Evolutionary conservation across 2,113 vertebrate genomes (phyloP), one percentile per base, ranked within the genome.

Genomic region (Tichodroma muraria): DNA sequence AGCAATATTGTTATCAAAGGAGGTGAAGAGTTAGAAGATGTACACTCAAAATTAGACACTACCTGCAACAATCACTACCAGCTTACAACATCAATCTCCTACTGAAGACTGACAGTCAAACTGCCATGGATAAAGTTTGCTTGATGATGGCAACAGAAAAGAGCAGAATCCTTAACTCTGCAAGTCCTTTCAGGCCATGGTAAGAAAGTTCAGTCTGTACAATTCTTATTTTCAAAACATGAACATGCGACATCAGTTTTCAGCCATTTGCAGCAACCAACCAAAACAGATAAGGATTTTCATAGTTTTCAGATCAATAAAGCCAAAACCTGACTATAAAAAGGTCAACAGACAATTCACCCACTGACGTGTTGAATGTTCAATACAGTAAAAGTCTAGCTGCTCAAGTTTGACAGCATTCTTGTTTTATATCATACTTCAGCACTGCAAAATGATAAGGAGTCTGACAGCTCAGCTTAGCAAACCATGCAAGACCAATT

Each of bases 331-430:
- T 64, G 52, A 47, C 86, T 83, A 75, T 65, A 64, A 93, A 96
- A 91, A 85, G 23, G 80, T 90, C 89, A 95, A 22, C 49, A 75
- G 88, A 69, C 49, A 84, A 78, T 60, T 85, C 56, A 57, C 75
- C 78, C 44, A 57, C 53, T 95, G 95, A 89, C 35, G 3, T 80
- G 49, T 23, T 84, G 73, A 42, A 91, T 68, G 65, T 80, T 89
- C 60, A 72, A 78, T 92, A 87, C 31, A 40, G 56, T 57, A 50
- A 76, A 76, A 77, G 81, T 77, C 82, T 54, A 84, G 88, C 81
- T 80, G 83, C 78, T 95, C 96, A 85, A 66, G 94, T 95, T 19
- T 93, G 70, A 88, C 96, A 93, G 80, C 94, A 95, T 96, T 96
- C 94, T 96, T 96, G 59, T 70, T 93, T 90, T 87, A 82, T 95